phyloP scores from a whole-genome alignment of 2,797 vertebrate species.

The Phaenicophaeus curvirostris region DNA sequence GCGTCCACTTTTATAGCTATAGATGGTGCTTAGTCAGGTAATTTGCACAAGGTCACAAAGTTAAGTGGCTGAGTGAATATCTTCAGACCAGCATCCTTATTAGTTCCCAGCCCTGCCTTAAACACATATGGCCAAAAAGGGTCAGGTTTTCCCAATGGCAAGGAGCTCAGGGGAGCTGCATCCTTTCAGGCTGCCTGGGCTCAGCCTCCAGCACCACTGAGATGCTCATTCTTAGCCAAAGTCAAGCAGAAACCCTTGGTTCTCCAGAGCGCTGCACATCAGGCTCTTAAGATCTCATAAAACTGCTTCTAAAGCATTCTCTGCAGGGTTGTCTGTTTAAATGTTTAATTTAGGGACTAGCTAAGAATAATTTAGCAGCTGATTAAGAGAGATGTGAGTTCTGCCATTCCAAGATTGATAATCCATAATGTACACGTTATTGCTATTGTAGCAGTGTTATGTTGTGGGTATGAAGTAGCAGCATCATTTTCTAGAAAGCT shows the following conservation, averaged over 20 bases:
- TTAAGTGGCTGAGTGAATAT: background rate
- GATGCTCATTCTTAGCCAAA: background rate
- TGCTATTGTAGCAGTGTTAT: background rate
- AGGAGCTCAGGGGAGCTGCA: background rate
- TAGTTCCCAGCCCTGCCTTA: background rate
- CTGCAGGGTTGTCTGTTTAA: background rate
- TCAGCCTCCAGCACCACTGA: background rate
- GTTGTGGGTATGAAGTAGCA: slow-evolving; percentile 15
- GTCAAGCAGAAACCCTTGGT: background rate
- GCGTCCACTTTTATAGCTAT: background rate
- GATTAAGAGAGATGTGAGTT: background rate
- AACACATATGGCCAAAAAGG: background rate
- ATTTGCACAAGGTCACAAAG: background rate
- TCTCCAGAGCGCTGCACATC: background rate
- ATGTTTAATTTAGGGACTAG: slow-evolving; percentile 13
- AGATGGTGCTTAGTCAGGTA: background rate
- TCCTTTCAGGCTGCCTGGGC: background rate
- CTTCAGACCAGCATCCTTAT: background rate
- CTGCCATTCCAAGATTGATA: slow-evolving; percentile 15
- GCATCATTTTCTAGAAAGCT: background rate
- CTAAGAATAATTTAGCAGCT: slow-evolving; percentile 12
- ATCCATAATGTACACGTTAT: background rate
- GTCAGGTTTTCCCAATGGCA: background rate
- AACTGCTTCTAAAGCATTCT: background rate
- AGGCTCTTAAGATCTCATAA: background rate